Base-by-base conservation (phyloP, 2,113 vertebrate species). In the Spea multiplicata region DNA sequence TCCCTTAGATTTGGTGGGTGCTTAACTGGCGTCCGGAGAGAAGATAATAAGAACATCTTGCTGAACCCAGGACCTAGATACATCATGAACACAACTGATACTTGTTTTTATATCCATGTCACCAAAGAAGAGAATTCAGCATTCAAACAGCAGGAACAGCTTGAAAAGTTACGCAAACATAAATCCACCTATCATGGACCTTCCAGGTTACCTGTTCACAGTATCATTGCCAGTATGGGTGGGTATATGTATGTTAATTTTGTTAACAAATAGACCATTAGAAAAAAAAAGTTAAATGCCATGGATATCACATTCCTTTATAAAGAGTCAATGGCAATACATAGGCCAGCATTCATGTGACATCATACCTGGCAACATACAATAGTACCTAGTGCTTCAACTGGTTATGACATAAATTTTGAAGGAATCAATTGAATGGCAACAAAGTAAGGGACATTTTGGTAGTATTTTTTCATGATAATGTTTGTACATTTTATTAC, bases 121-220 rank as follows among this genome's bases (percentile, higher is more conserved):
- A 97, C 96, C 83, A 98, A 98, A 91, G 96, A 98, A 90, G 96
- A 98, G 87, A 97, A 97, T 90, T 98, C 96, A 3, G 95, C 96
- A 80, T 97, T 98, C 88, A 96, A 95, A 84, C 93, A 95, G 80
- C 93, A 96, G 86, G 95, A 97, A 79, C 92, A 94, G 72, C 87
- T 90, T 66, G 90, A 85, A 76, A 91, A 93, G 89, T 90, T 84
- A 8, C 88, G 90, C 57, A 84, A 86, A 65, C 85, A 89, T 67
- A 89, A 88, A 47, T 87, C 91, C 44, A 84, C 90, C 66, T 92
- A 94, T 74, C 94, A 95, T 9, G 95, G 95, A 50, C 90, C 96
- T 44, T 96, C 94, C 53, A 91, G 95, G 46, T 88, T 98, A 16
- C 96, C 96, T 3, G 95, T 98, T 17, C 96, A 97, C 88, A 97